A percentile compares a stretch with the other conserved stretches of the same genome.
Conservation (phyloP, 1,140 invertebrate species). For the Helicorthomorpha holstii region DNA sequence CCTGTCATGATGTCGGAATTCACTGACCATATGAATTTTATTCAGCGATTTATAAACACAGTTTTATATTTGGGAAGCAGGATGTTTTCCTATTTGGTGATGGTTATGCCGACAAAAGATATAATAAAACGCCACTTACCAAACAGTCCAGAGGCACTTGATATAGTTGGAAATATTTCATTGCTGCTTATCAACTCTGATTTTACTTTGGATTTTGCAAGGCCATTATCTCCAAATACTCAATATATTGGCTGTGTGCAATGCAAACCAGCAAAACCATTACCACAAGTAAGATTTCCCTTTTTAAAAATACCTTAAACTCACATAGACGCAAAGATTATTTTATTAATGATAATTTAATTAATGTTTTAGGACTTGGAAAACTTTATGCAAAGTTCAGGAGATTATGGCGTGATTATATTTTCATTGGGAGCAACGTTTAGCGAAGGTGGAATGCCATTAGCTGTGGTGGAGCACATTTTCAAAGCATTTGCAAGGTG, state of each 20-base stretch:
- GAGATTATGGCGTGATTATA: slow-evolving; percentile 51
- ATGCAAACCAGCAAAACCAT: neutral
- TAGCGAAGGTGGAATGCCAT: slow-evolving; percentile 51
- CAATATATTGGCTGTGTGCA: neutral
- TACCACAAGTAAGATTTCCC: neutral
- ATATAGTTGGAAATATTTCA: neutral
- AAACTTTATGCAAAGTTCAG: slow-evolving; percentile 42
- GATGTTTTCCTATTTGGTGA: neutral
- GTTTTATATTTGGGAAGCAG: neutral
- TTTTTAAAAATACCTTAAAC: too few species aligned
- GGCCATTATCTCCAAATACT: neutral
- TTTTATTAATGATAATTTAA: too few species aligned
- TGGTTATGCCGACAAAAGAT: neutral
- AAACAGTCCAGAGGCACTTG: neutral
- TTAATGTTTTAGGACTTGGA: slow-evolving; percentile 21
- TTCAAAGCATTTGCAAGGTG: slow-evolving; percentile 1
- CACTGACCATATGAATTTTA: neutral
- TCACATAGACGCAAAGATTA: too few species aligned
- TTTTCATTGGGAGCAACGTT: slow-evolving; percentile 66
- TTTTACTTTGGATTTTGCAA: neutral
- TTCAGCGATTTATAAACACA: neutral
- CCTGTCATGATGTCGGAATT: neutral
- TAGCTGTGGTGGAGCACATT: slow-evolving; percentile 32
- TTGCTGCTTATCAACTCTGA: neutral
- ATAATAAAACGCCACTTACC: neutral